These are phyloP conservation scores for Rhagonycha lutea DNA, from an alignment of 2,888 invertebrate genomes.

Conservation along the genomic window DNA sequence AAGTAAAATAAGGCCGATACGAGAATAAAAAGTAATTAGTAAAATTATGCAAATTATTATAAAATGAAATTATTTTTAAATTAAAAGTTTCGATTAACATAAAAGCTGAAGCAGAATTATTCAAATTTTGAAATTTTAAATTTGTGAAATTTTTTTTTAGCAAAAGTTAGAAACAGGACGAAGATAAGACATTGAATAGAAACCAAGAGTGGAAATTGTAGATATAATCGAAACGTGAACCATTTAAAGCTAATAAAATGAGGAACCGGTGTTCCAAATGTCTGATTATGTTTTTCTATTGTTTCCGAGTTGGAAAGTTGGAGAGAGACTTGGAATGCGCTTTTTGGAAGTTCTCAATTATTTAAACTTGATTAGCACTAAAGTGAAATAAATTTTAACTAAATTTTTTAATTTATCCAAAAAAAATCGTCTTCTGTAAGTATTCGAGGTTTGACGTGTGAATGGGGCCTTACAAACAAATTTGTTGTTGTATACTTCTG, in stretches of 20 bases:
- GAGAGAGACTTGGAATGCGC: constrained; percentile 1
- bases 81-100: neutral
- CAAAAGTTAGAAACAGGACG: neutral
- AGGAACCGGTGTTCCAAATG: constrained; percentile 16
- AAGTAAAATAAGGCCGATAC: neutral
- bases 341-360: constrained; percentile 4
- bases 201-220: constrained; percentile 5
- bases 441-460: neutral
- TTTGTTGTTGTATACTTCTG: constrained; percentile 3
- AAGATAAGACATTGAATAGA: constrained; percentile 9
- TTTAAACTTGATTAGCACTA: constrained; percentile 15
- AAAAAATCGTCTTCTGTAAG: too few species aligned
- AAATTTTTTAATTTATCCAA: neutral
- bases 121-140: neutral
- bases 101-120: neutral
- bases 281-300: constrained; percentile 17
- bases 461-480: neutral
- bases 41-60: neutral
- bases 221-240: constrained; percentile 11
- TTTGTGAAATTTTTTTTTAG: neutral
- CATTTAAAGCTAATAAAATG: constrained; percentile 15
- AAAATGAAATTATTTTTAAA: neutral
- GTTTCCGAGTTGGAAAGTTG: constrained; percentile 3
- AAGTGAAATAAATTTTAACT: constrained; percentile 4
- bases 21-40: neutral